Base-by-base conservation (phyloP, 2,888 invertebrate species). In the Chirona hameri region DNA sequence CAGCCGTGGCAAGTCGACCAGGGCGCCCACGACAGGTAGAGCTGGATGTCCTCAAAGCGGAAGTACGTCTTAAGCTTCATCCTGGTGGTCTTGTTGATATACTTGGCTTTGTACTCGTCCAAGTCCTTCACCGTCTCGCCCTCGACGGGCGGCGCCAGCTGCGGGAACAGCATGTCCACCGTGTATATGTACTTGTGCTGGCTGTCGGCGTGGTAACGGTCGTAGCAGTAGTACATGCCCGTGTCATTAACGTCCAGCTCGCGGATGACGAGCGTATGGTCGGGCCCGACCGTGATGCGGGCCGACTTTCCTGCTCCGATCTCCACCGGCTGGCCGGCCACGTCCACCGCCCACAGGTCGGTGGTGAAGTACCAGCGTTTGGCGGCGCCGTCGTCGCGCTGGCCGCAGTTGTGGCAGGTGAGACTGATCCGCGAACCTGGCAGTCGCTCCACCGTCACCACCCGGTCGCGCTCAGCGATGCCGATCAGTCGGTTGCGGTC, bases 381-480 rank as follows among this genome's bases (percentile, higher is more conserved):
- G 27, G 80, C 27, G 27, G 27, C 52, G 52, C 52, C 27, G 80
- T 55, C 52, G 80, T 55, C 80, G 0, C 29, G 24, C 52, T 80
- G 15, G 55, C 29, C 80, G 29, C 80, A 80, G 29, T 52, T 4
- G 27, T 80, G n/a, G 29, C 80, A 80, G 7, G 80, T 80, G 52
- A 80, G 80, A 15, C 24, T 29, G 27, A 80, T 52, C 52, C 5
- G 29, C 0, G 80, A 27, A 14, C 27, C 52, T 14, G 80, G 80
- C 80, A 80, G 80, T 12, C 80, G 80, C 80, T 80, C 80, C 27
- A 80, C 80, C 27, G 80, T 52, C 27, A 80, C 80, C 52, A 80
- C 80, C 46, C 80, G 80, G 80, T 80, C 80, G 27, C 15, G 80
- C 18, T 80, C 52, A 27, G 27, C 29, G 29, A 80, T 80, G 0